Percentiles rank a stretch among this genome's conserved stretches.
Evolutionary conservation across 2,888 invertebrate genomes (phyloP).

Genomic region (Leptarthrus brevirostris): DNA sequence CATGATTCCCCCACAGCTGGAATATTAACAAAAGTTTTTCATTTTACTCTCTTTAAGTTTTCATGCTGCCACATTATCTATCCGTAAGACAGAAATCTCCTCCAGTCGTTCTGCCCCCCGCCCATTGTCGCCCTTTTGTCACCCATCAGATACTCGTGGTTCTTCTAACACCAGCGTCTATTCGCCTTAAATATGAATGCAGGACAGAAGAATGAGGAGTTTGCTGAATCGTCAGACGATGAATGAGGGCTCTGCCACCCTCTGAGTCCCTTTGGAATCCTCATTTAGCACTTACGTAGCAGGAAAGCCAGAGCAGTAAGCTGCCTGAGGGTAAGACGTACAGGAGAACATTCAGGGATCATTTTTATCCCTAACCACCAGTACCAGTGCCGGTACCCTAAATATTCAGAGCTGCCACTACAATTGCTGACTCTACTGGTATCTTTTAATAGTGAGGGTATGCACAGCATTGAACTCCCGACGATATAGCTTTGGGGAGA

Average conservation of each 20-base stretch:
- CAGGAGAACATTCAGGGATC: not conserved
- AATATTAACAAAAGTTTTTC: constrained; percentile 39
- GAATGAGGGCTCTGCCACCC: constrained; percentile 14
- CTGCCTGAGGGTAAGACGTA: constrained; percentile 10
- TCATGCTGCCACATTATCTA: constrained; percentile 43
- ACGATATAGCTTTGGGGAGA: constrained; percentile 13
- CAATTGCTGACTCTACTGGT: constrained; percentile 36
- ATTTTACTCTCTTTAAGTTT: constrained; percentile 45
- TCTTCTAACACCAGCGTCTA: constrained; percentile 33
- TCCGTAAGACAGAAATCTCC: constrained; percentile 34
- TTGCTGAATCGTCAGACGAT: constrained; percentile 40
- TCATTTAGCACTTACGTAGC: constrained; percentile 24
- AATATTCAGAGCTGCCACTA: constrained; percentile 38
- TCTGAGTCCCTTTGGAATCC: not conserved
- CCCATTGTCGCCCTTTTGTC: constrained; percentile 29
- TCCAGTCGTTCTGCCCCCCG: constrained; percentile 12
- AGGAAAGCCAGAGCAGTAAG: constrained; percentile 12
- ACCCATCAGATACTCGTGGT: constrained; percentile 35
- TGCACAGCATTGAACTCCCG: constrained; percentile 14
- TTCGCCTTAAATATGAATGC: constrained; percentile 42
- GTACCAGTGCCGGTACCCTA: constrained; percentile 44
- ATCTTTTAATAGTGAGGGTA: constrained; percentile 24
- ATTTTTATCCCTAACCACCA: constrained; percentile 14
- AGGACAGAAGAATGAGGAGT: constrained; percentile 11
- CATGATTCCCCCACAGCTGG: constrained; percentile 9